Evolutionary conservation across 2,797 vertebrate species (phyloP).

Genomic region (Dendrocincla fuliginosa): DNA sequence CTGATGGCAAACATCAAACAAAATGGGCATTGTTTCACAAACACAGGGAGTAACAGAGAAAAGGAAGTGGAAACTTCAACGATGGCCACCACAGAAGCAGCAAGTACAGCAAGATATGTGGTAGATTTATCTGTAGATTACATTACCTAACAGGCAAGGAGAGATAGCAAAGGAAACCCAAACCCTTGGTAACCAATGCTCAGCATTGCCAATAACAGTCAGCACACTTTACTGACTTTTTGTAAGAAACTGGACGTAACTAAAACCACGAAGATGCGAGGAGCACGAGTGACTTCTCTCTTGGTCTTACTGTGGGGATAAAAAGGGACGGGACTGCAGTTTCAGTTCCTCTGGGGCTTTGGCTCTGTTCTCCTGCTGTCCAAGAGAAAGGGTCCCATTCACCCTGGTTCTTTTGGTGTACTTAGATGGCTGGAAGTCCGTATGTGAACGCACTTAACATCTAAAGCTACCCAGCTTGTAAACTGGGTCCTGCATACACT

Average conservation of each 20-base stretch:
- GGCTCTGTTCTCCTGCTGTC: not conserved
- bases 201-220: not conserved
- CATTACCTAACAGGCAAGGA: not conserved
- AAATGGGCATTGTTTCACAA: not conserved
- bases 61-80: not conserved
- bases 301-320: not conserved
- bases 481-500: not conserved
- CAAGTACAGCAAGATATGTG: not conserved
- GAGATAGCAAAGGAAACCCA: not conserved
- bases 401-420: fast-evolving
- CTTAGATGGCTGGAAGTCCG: not conserved
- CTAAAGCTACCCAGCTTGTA: not conserved
- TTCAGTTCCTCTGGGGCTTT: not conserved
- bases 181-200: not conserved
- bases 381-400: not conserved
- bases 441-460: not conserved
- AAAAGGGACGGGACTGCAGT: not conserved
- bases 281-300: not conserved
- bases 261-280: not conserved
- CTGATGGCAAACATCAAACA: not conserved
- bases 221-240: not conserved
- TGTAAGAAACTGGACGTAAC: not conserved
- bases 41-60: not conserved
- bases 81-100: not conserved
- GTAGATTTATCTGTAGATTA: not conserved